Conservation (phyloP, 2,113 vertebrate species). For the Nothobranchius kuhntae region DNA sequence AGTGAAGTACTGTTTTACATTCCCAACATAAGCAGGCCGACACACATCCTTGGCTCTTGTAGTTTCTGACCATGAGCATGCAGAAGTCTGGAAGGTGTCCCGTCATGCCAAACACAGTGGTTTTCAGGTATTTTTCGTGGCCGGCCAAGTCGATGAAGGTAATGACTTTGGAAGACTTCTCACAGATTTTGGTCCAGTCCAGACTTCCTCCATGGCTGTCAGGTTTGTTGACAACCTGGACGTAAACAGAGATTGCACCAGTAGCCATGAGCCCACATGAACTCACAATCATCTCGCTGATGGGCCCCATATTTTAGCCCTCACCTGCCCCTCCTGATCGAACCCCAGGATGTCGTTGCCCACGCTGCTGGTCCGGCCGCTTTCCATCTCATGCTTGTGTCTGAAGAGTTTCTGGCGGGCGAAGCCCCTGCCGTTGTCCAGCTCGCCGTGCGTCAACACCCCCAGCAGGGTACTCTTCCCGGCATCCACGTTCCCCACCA, state of each 20-base stretch:
- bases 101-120: conserved; percentile 98
- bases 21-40: too few relatives aligned
- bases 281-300: too few relatives aligned
- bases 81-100: conserved; percentile 98
- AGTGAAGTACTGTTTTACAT: too few relatives aligned
- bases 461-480: conserved; percentile 96
- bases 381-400: conserved; percentile 98
- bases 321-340: conserved; percentile 89
- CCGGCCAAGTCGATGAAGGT: conserved; percentile 98
- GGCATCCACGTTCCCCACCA: conserved; percentile 97
- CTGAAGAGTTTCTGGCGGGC: conserved; percentile 98
- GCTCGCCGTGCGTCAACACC: conserved; percentile 93
- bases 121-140: conserved; percentile 98
- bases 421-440: conserved; percentile 97
- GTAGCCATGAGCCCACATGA: neutral
- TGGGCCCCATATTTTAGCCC: neutral
- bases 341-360: conserved; percentile 98
- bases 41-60: too few relatives aligned
- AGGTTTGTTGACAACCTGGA: conserved; percentile 93
- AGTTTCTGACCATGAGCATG: conserved; percentile 94
- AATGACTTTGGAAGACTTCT: conserved; percentile 97
- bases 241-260: neutral
- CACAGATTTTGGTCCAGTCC: conserved; percentile 99
- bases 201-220: conserved; percentile 96
- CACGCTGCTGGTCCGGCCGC: conserved; percentile 96